phyloP scores from a whole-genome alignment of 1,140 invertebrate species.

The Aphis craccivora region DNA sequence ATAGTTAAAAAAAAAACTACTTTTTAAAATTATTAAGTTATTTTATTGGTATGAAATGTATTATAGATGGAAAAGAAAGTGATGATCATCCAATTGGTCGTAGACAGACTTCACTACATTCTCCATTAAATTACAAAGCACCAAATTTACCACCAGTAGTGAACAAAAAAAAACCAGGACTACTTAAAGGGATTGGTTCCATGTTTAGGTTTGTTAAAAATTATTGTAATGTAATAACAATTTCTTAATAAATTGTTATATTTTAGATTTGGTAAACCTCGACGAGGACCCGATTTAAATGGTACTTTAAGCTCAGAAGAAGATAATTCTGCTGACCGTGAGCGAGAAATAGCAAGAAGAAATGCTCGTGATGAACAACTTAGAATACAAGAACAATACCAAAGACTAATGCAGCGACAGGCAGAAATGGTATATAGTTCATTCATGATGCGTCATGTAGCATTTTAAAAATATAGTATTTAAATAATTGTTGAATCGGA shows the following conservation, averaged over 20 bases:
- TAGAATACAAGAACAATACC: conserved; percentile 66
- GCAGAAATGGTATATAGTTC: conserved; percentile 60
- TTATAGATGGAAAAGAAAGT: conserved; percentile 17
- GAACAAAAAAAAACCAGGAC: conserved; percentile 75
- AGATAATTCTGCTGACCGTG: conserved; percentile 61
- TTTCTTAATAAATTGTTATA: not conserved
- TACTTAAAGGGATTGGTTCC: conserved; percentile 80
- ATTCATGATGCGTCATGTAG: not conserved
- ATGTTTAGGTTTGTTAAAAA: conserved; percentile 72
- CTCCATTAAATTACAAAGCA: conserved; percentile 71
- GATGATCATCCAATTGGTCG: conserved; percentile 63
- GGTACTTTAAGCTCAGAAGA: conserved; percentile 59
- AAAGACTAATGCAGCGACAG: conserved; percentile 63
- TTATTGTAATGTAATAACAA: not conserved
- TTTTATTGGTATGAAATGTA: no score
- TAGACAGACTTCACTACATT: conserved; percentile 74
- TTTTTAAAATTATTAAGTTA: not conserved
- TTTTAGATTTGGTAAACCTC: conserved; percentile 76
- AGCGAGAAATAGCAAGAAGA: conserved; percentile 63
- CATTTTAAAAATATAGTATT: not conserved
- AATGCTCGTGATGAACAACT: conserved; percentile 64
- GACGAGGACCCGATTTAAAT: conserved; percentile 67
- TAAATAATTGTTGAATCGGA: not conserved
- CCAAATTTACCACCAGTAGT: conserved; percentile 65
- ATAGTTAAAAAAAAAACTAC: not conserved